Evolutionary conservation across 2,888 invertebrate species (phyloP), one percentile per base, ranked within the genome.

Genomic region (Proisotoma minuta): DNA sequence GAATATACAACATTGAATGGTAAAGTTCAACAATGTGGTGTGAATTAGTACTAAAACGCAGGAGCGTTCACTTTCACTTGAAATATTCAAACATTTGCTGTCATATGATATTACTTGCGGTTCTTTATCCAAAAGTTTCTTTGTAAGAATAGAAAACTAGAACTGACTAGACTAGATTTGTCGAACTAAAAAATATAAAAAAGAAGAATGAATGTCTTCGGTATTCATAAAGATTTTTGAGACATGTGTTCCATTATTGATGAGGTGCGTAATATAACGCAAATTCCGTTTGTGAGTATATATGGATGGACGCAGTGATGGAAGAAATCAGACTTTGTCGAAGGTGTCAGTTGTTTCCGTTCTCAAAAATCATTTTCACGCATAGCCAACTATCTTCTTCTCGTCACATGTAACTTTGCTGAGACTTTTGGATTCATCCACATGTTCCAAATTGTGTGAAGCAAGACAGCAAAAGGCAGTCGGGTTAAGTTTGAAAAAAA

Each of bases 291-390:
- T 10, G 15, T n/a, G n/a, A n/a, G n/a, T n/a, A n/a, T n/a, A n/a
- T n/a, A n/a, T n/a, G n/a, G n/a, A n/a, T n/a, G n/a, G n/a, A n/a
- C n/a, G n/a, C n/a, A n/a, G n/a, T n/a, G n/a, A n/a, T n/a, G n/a
- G n/a, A 15, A 34, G 15, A 34, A 34, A 34, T 34, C 34, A 34
- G 8, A 34, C 34, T 8, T 8, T 8, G 8, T 50, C 8, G 2
- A 39, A 63, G 65, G 65, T 62, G 65, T 66, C 70, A 70, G 68
- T 63, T 70, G 70, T 59, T 70, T 70, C 68, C 70, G 70, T 65
- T 68, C 66, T 70, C 65, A 68, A 70, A 68, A 68, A 66, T 23
- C 39, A 34, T 39, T 54, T 54, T 54, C 20, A 54, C 34, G 15
- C 34, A 34, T 34, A 34, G 34, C 15, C 34, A 15, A 34, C 8